Evolutionary conservation across 1,140 invertebrate genomes (phyloP), one percentile per base, ranked within the genome.

Genomic region (Drosophila takahashii): DNA sequence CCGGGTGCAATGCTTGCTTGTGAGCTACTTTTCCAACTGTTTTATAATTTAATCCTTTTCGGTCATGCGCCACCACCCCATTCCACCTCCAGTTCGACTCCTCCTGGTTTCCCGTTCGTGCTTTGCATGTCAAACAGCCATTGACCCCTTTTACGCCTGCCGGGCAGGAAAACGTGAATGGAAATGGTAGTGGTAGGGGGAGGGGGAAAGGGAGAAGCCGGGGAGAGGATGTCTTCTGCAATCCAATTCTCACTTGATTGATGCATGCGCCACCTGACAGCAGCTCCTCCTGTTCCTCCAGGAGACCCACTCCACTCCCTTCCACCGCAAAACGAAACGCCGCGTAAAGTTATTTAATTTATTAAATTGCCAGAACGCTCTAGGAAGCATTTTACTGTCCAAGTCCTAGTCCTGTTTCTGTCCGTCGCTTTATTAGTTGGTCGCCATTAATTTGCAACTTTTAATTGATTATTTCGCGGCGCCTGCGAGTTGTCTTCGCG

Each of bases 31-130:
- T 90, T 70, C 84, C 83, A 83, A 83, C 85, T 90, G 85, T 85
- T 90, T 89, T 90, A 90, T 90, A 90, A 90, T 90, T 90, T 90
- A 90, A 90, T 90, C 85, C 85, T 90, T 90, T 90, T 90, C 77
- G 83, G 84, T 83, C 84, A 85, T 85, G 81, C 62, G 72, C 79
- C 69, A 61, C 64, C 67, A 32, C 29, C 29, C 29, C 29, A 9
- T 9, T 9, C 61, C 65, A 57, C 59, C 45, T 22, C 48, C 61
- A 41, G 2, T 9, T 4, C 15, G 29, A 27, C 37, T 15, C 9
- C 27, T 3, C 22, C n/a, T 18, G 9, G 34, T 8, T 6, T 51
- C 29, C 26, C 39, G 29, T 59, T 56, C 74, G 83, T 86, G 89
- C 77, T 90, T 90, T 90, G 87, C 87, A 90, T 90, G 87, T 87